phyloP scores from a whole-genome alignment of 2,888 invertebrate species.

The Troilus luridus region DNA sequence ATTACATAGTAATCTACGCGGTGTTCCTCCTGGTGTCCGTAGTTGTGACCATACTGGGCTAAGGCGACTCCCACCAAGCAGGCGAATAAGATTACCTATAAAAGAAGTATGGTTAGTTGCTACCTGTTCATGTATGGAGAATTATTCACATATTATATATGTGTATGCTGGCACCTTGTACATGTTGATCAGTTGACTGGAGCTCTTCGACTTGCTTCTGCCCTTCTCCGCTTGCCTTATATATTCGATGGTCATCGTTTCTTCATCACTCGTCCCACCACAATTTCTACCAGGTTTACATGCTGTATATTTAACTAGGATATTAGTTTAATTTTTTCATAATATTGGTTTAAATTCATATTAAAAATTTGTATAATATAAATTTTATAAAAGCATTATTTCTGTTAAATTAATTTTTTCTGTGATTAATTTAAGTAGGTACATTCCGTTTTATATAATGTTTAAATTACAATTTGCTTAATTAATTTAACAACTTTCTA shows the following conservation, averaged over 20 bases:
- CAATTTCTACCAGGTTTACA: background rate
- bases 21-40: slow-evolving; percentile 63
- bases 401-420: too few relatives aligned
- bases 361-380: too few relatives aligned
- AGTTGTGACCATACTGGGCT: slow-evolving; percentile 62
- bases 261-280: background rate
- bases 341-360: too few relatives aligned
- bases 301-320: too few relatives aligned
- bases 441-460: too few relatives aligned
- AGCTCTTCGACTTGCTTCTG: background rate
- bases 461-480: too few relatives aligned
- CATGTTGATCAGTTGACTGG: background rate
- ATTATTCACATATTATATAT: background rate
- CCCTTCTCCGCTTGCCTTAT: slow-evolving; percentile 30
- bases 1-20: slow-evolving; percentile 62
- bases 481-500: too few relatives aligned
- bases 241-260: background rate
- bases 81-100: background rate
- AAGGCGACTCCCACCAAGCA: slow-evolving; percentile 58
- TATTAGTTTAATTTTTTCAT: too few relatives aligned
- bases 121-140: background rate
- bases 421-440: too few relatives aligned
- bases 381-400: too few relatives aligned
- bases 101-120: background rate
- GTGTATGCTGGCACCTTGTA: background rate